Evolutionary conservation across 2,113 vertebrate species (phyloP), one percentile per base, ranked within the genome.

Genomic region (Spea multiplicata): DNA sequence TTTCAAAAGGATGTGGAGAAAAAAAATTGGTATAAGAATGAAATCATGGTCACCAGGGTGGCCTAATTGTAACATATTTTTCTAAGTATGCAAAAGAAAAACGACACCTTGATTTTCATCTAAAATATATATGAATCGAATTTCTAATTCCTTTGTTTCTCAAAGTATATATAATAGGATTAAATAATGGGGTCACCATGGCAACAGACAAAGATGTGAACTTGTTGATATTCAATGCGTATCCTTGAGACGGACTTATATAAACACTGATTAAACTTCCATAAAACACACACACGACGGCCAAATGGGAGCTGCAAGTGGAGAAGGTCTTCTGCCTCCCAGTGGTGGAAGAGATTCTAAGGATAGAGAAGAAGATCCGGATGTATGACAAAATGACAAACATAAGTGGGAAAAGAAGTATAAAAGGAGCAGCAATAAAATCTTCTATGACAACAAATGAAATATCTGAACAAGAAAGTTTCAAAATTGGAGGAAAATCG

Each of bases 121-220:
- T 59, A 14, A 68, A 0, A 48, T 1, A 68, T 48, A 13, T 85
- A 71, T 62, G 79, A 57, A 86, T 64, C 17, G 85, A 80, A 8
- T 30, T 17, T 5, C 84, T 87, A 74, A 86, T 78, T 45, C 86
- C 84, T 48, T 85, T 82, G 73, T 87, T 87, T 47, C 72, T 13
- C 44, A 87, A 77, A 66, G 84, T 85, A 1, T 86, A 87, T 71
- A 87, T 86, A 3, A 86, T 44, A 0, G 81, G 85, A 44, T 87
- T 87, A 61, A 87, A 16, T 71, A 86, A 68, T 14, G 85, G 85
- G 3, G 86, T 87, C 59, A 84, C 44, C 3, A 81, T 73, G 0
- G 86, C 78, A 6, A 85, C 84, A 14, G 84, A 73, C 71, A 86
- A 71, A 8, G 85, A 86, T 5, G 86, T 57, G 72, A 85, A 55